Conservation (phyloP, 2,888 invertebrate species). For the Stenodema calcarata region DNA sequence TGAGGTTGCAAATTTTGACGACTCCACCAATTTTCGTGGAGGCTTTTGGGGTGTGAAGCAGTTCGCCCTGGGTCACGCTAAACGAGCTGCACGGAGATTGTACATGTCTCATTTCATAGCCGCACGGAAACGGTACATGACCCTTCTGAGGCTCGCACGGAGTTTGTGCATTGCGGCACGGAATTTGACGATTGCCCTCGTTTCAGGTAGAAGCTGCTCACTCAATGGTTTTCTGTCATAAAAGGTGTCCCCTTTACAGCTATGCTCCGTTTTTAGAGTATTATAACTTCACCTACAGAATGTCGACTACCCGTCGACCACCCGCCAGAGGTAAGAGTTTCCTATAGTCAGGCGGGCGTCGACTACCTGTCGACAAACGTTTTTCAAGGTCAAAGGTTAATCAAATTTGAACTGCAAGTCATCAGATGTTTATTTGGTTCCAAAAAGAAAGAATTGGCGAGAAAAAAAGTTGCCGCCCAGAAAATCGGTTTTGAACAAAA, state of each 20-base stretch:
- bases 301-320: background rate
- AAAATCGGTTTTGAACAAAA: background rate
- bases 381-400: slow-evolving; percentile 11
- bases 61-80: too few relatives aligned
- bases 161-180: too few relatives aligned
- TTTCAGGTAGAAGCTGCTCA: too few relatives aligned
- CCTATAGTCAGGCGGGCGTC: slow-evolving; percentile 1
- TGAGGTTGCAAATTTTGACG: too few relatives aligned
- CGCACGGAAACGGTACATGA: too few relatives aligned
- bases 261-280: background rate
- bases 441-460: background rate
- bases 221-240: background rate
- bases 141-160: too few relatives aligned
- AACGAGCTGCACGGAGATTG: too few relatives aligned
- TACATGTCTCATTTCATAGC: too few relatives aligned
- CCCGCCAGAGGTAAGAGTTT: background rate
- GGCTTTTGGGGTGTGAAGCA: too few relatives aligned
- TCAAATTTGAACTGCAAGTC: background rate
- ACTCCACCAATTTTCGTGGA: too few relatives aligned
- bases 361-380: slow-evolving; percentile 1
- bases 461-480: background rate
- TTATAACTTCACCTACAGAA: background rate
- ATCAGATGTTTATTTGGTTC: background rate
- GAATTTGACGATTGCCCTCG: too few relatives aligned
- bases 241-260: slow-evolving; percentile 1